These are phyloP conservation scores for Oenanthe melanoleuca DNA, from an alignment of 2,113 vertebrate genomes.

Conservation along the genomic window DNA sequence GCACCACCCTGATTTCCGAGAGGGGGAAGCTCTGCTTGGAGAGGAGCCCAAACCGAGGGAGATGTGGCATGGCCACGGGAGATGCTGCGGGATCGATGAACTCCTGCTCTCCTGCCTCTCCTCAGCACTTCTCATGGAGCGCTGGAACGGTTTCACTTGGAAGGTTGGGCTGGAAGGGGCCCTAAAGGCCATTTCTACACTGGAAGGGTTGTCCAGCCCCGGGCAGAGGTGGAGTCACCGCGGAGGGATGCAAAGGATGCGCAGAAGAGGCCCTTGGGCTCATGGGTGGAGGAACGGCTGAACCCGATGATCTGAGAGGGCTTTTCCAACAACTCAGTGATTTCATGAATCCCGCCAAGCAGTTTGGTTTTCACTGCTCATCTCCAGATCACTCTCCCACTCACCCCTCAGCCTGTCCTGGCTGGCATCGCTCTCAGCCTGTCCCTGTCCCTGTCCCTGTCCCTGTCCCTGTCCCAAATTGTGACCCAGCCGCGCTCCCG, in stretches of 20 bases:
- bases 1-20: not conserved
- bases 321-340: not conserved
- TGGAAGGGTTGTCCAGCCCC: too few species aligned
- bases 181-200: not conserved
- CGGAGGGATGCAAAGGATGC: not conserved
- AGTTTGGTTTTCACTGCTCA: rapidly evolving
- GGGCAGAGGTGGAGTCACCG: not conserved
- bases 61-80: rapidly evolving
- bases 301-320: not conserved
- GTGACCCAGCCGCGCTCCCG: rapidly evolving
- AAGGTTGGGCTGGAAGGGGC: not conserved
- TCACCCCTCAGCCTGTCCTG: rapidly evolving
- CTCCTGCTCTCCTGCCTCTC: not conserved
- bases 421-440: not conserved
- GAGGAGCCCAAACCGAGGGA: not conserved
- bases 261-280: not conserved
- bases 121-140: not conserved
- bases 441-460: too few species aligned
- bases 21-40: not conserved
- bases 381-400: rapidly evolving
- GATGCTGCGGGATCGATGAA: not conserved
- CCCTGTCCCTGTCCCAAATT: rapidly evolving
- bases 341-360: rapidly evolving
- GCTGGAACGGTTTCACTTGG: not conserved
- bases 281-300: not conserved